A percentile compares a stretch with the other conserved stretches of the same genome.
Conservation (phyloP, 2,113 vertebrate species). For the Ceyx margarethae region DNA sequence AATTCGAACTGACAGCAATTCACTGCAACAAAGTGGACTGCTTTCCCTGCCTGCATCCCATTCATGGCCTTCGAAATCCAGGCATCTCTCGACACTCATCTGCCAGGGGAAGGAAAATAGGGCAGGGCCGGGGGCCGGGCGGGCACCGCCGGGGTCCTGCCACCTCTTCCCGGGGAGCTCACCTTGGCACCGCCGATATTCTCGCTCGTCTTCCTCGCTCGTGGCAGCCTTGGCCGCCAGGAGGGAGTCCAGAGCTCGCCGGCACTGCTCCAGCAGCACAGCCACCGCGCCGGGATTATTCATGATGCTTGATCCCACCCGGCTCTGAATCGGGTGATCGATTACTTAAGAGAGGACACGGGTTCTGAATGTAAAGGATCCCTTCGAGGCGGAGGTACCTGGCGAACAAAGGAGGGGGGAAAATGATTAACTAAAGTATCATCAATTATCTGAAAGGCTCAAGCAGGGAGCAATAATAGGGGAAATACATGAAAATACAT, state of each 20-base stretch:
- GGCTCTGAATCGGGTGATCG: conserved; percentile 68
- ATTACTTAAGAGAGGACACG: conserved; percentile 73
- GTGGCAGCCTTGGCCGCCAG: conserved; percentile 2
- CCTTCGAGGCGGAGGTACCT: conserved; percentile 76
- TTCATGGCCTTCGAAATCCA: conserved; percentile 73
- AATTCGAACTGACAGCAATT: conserved; percentile 87
- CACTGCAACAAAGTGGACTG: conserved; percentile 79
- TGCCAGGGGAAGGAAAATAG: conserved; percentile 72
- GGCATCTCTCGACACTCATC: conserved; percentile 71
- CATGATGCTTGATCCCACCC: conserved; percentile 72
- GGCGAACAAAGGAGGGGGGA: conserved; percentile 73
- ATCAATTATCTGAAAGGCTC: conserved; percentile 78
- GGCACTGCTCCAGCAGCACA: conserved; percentile 78
- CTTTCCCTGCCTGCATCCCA: conserved; percentile 69
- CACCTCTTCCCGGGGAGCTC: conserved; percentile 59
- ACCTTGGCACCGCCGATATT: conserved; percentile 78
- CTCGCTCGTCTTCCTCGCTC: conserved; percentile 30
- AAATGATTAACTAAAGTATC: conserved; percentile 80
- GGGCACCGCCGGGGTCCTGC: not conserved
- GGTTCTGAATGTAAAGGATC: conserved; percentile 71
- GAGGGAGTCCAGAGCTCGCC: conserved; percentile 56
- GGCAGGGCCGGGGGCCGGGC: conserved; percentile 32
- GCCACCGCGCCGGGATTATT: conserved; percentile 73
- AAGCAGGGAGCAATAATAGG: conserved; percentile 77
- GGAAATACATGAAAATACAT: conserved; percentile 70